Evolutionary conservation across 2,888 invertebrate genomes (phyloP), one percentile per base, ranked within the genome.

Genomic region (Cryptocephalus moraei): DNA sequence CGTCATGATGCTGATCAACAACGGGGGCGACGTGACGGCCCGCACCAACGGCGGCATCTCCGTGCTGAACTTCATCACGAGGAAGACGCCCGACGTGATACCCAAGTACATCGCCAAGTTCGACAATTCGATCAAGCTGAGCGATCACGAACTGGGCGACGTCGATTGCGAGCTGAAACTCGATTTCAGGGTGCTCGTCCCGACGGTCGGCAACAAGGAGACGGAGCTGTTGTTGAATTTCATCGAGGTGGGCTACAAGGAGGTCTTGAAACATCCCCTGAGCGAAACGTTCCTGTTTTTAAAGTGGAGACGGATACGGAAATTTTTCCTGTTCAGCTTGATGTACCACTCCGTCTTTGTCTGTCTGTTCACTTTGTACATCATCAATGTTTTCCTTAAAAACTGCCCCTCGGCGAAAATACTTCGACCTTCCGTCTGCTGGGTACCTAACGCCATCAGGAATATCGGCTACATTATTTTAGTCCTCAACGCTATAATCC

Each of bases 111-210:
- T 67, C 6, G 48, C 56, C 33, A 84, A 86, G 63, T 76, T 90
- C 40, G 87, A 89, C 58, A 76, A 81, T 34, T 82, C 87, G 0
- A 83, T 90, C 10, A 81, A 82, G 55, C 76, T 54, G 8, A 86
- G 85, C 59, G 90, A 90, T 60, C 88, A 90, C 59, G 90, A 91
- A 64, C 74, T 90, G 22, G 88, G 88, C 0, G 90, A 91, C 58
- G 86, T 88, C 0, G 90, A 91, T 62, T 90, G 90, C 59, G 89
- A 90, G 65, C 75, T 90, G 2, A 84, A 81, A 65, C 64, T 84
- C 44, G 83, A 84, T 62, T 75, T 82, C 66, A 66, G 75, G 62
- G 68, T 81, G 45, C 66, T 84, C 55, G 77, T 86, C 53, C 80
- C 84, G 44, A 69, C 76, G 53, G 59, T 79, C 39, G 72, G 77